Conservation (phyloP, 2,113 vertebrate genomes). For the Rhynchomys soricoides region DNA sequence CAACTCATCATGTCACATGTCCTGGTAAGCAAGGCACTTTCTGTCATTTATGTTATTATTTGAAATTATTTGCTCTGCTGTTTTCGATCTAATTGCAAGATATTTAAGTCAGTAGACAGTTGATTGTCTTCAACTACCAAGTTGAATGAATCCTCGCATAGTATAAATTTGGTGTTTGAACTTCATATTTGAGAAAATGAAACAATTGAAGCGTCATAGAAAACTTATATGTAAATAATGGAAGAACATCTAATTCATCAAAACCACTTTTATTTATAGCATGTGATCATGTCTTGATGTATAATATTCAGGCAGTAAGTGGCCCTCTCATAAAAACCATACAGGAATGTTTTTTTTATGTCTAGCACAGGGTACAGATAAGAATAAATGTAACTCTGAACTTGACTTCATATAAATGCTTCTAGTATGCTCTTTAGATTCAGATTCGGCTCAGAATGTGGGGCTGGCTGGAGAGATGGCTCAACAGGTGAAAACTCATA, state of each 20-base stretch:
- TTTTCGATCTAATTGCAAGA: slow-evolving; percentile 37
- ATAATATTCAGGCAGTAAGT: neutral
- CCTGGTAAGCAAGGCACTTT: neutral
- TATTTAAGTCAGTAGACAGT: neutral
- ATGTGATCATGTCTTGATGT: slow-evolving; percentile 44
- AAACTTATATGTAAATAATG: slow-evolving; percentile 30
- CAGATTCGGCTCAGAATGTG: neutral
- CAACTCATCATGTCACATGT: neutral
- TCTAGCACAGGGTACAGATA: neutral
- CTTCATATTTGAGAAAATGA: neutral
- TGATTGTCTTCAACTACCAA: neutral
- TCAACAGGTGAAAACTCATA: neutral
- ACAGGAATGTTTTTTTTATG: neutral
- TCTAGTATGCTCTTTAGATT: neutral
- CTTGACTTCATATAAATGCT: neutral
- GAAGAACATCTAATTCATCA: slow-evolving; percentile 13
- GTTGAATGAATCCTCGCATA: slow-evolving; percentile 55
- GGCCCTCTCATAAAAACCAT: neutral
- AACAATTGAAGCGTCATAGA: slow-evolving; percentile 16
- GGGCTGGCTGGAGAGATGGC: neutral
- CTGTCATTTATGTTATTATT: neutral
- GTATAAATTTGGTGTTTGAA: slow-evolving; percentile 10
- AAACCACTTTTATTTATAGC: slow-evolving; percentile 56
- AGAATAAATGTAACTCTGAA: neutral
- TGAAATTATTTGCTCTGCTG: neutral